A percentile compares a stretch with the other conserved stretches of the same genome.
These are phyloP conservation scores for Oryzias javanicus DNA, from an alignment of 2,113 vertebrate species.

Conservation along the genomic window DNA sequence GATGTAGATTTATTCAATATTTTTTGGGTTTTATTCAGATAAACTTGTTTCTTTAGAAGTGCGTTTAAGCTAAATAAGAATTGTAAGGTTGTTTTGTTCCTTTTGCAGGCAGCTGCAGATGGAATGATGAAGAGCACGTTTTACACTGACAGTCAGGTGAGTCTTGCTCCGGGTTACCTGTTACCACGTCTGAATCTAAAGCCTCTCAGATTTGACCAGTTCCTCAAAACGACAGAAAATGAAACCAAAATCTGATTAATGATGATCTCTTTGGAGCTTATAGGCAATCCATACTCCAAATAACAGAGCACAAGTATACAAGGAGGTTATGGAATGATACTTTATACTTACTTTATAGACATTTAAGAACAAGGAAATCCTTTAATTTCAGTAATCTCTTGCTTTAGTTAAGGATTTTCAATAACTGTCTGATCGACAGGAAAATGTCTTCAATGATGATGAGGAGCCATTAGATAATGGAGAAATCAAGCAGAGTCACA, in stretches of 20 bases:
- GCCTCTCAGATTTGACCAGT: background rate
- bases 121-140: constrained; percentile 52
- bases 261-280: no score
- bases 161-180: background rate
- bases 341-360: no score
- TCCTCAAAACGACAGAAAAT: no score
- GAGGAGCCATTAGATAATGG: constrained; percentile 29
- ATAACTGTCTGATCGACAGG: constrained; percentile 19
- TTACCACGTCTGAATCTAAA: background rate
- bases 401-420: no score
- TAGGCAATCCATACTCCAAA: background rate
- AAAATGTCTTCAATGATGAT: constrained; percentile 25
- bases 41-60: background rate
- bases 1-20: no score
- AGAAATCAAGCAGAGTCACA: constrained; percentile 31
- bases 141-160: constrained; percentile 38
- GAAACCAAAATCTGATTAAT: no score
- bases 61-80: no score
- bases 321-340: background rate
- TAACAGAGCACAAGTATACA: background rate
- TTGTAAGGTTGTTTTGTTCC: background rate
- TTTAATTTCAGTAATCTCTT: no score
- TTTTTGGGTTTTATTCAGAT: background rate
- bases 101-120: constrained; percentile 37
- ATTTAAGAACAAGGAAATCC: no score